phyloP scores from a whole-genome alignment of 2,113 vertebrate genomes.

The Esox niger region DNA sequence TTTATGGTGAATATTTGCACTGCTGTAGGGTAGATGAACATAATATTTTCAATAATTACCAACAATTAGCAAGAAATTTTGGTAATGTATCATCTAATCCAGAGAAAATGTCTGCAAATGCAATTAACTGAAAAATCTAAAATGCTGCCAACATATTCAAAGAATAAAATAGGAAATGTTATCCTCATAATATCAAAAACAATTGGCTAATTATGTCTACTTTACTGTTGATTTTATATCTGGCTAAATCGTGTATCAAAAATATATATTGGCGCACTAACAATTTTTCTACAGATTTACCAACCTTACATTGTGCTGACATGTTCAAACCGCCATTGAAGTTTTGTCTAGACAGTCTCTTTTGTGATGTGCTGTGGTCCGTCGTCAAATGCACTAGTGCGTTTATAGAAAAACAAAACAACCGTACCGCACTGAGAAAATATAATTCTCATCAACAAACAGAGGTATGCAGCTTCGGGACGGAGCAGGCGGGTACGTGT shows the following conservation, averaged over 20 bases:
- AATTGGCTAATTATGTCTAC: background rate
- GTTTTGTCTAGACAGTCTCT: slow-evolving; percentile 16
- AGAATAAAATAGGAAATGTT: too few relatives aligned
- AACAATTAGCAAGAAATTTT: too few relatives aligned
- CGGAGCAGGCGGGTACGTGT: slow-evolving; percentile 6
- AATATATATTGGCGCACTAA: background rate
- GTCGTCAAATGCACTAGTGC: slow-evolving; percentile 18
- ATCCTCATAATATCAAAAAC: background rate
- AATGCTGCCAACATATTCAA: too few relatives aligned
- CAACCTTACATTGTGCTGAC: background rate
- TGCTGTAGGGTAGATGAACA: too few relatives aligned
- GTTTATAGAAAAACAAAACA: slow-evolving; percentile 40
- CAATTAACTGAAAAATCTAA: too few relatives aligned
- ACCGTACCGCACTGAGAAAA: slow-evolving; percentile 28
- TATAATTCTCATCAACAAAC: slow-evolving; percentile 43
- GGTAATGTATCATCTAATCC: too few relatives aligned
- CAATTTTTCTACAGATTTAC: background rate
- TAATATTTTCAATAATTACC: too few relatives aligned
- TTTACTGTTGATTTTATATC: background rate
- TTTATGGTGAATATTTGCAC: too few relatives aligned
- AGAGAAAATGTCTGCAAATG: too few relatives aligned
- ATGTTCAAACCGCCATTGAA: background rate
- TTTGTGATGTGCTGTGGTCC: slow-evolving; percentile 28
- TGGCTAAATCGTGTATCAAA: background rate
- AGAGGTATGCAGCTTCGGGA: slow-evolving; percentile 42